Evolutionary conservation across 2,797 vertebrate genomes (phyloP).

Genomic region (Epinephelus coioides): DNA sequence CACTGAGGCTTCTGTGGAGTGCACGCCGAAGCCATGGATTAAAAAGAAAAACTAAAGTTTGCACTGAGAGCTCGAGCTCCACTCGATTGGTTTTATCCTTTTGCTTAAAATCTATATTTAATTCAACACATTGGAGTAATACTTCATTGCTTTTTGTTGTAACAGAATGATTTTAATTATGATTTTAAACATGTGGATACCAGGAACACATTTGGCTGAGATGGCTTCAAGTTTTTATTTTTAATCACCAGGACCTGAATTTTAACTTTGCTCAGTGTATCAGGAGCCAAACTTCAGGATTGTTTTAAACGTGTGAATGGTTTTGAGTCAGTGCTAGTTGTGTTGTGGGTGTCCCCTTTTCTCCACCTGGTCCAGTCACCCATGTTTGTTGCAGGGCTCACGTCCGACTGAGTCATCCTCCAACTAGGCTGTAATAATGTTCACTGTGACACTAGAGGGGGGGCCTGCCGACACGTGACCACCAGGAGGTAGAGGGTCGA

Average conservation of each 20-base stretch:
- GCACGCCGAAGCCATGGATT: constrained; percentile 49
- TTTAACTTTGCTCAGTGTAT: constrained; percentile 29
- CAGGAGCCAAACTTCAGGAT: constrained; percentile 57
- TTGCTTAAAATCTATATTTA: constrained; percentile 60
- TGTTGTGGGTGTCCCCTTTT: constrained; percentile 19
- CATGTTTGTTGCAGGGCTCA: constrained; percentile 52
- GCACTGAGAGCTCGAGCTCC: constrained; percentile 80
- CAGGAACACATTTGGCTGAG: constrained; percentile 42
- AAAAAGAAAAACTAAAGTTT: constrained; percentile 59
- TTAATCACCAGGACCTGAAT: constrained; percentile 46
- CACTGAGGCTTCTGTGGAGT: constrained; percentile 51
- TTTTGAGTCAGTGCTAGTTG: constrained; percentile 49
- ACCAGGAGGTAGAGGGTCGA: constrained; percentile 49
- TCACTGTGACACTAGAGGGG: constrained; percentile 85
- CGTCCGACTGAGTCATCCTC: constrained; percentile 55
- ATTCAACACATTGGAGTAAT: constrained; percentile 38
- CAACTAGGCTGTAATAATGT: constrained; percentile 74
- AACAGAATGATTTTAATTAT: constrained; percentile 49
- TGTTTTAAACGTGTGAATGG: constrained; percentile 66
- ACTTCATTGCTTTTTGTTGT: constrained; percentile 29
- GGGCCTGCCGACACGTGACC: constrained; percentile 51
- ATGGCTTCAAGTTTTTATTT: constrained; percentile 19
- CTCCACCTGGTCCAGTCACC: constrained; percentile 39
- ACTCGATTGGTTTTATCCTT: constrained; percentile 63
- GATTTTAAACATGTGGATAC: constrained; percentile 47